These are phyloP conservation scores for Drosophila baimaii DNA, from an alignment of 1,140 invertebrate genomes.

Conservation along the genomic window DNA sequence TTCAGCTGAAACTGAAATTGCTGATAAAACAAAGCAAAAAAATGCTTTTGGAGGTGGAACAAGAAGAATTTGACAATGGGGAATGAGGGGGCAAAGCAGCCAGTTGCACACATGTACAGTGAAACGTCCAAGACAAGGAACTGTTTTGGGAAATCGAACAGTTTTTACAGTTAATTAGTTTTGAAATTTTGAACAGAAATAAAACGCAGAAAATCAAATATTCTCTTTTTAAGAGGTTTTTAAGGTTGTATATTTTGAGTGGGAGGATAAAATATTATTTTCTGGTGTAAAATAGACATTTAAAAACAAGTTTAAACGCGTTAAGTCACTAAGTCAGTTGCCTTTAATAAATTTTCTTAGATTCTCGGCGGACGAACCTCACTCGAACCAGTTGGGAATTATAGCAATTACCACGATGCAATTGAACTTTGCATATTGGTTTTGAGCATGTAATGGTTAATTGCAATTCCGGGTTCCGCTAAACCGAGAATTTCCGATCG, in stretches of 20 bases:
- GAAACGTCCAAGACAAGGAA: background rate
- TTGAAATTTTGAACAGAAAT: background rate
- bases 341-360: no score
- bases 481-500: constrained; percentile 14
- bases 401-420: background rate
- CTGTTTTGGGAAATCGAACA: background rate
- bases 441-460: background rate
- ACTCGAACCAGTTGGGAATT: background rate
- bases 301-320: no score
- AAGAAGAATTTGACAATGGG: constrained; percentile 7
- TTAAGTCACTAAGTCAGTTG: no score
- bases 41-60: constrained; percentile 27
- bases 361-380: background rate
- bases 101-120: constrained; percentile 34
- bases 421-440: constrained; percentile 1
- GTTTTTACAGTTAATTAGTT: background rate
- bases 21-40: constrained; percentile 58
- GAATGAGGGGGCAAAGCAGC: constrained; percentile 1
- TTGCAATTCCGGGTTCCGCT: constrained; percentile 17
- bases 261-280: no score
- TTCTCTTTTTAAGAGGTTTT: background rate
- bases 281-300: no score
- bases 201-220: background rate
- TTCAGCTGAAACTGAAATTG: constrained; percentile 57
- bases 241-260: no score